Base-by-base conservation (phyloP, 2,797 vertebrate genomes). In the Pteropus rufus region DNA sequence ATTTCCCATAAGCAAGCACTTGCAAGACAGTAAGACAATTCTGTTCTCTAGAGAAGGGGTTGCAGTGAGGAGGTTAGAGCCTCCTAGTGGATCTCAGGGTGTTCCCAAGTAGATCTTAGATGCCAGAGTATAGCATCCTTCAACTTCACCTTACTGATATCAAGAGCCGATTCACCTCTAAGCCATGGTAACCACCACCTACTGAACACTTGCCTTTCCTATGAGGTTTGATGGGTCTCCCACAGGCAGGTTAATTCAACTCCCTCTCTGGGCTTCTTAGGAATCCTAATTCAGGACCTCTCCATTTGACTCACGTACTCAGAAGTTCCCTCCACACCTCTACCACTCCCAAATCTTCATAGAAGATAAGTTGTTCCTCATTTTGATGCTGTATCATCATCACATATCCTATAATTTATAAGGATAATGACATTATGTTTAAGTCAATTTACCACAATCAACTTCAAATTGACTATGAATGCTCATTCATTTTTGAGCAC, bases 1-100 rank as follows among this genome's bases (percentile, higher is more conserved):
- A 34, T 82, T 96, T 95, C 75, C 85, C 69, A 70, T 80, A 93
- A 96, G 91, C 52, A 83, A 15, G 92, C 58, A 75, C 69, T 84
- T 76, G 56, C 82, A 94, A 83, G 69, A 69, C 65, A 89, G 49
- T 84, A 91, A 79, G 77, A 94, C 11, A 95, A 76, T 91, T 76
- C 79, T 89, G 36, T 91, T 69, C 64, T 76, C 79, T 52, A 67
- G 46, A 83, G 49, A 89, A 76, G 18, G 29, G 29, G 36, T 86
- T 36, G 62, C 49, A 6, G 23, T 16, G 52, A 90, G 52, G 79
- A 41, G 41, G 14, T n/a, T 54, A 93, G 56, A 96, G 62, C 39
- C 44, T 85, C 19, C 56, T 56, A 15, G 19, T 91, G 58, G 26
- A 6, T 56, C 60, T 92, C 36, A 24, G 5, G 31, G 21, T 80